A percentile compares a stretch with the other conserved stretches of the same genome.
These are phyloP conservation scores for Hydraecia micacea DNA, from an alignment of 2,888 invertebrate genomes.

Conservation along the genomic window DNA sequence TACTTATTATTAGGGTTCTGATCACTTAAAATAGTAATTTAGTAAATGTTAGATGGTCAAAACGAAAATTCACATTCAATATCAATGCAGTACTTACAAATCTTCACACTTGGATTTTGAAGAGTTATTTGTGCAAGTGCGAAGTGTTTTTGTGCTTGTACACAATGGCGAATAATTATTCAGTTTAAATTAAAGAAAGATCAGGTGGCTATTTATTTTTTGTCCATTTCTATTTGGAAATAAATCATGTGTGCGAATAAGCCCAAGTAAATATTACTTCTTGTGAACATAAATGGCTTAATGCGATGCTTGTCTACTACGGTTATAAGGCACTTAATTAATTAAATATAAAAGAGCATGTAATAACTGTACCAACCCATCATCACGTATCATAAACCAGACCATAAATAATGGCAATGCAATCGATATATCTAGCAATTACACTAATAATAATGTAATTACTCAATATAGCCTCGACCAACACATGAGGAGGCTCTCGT, in stretches of 20 bases:
- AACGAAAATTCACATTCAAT: background rate
- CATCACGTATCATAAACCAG: background rate
- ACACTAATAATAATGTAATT: constrained; percentile 19
- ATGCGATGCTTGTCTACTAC: background rate
- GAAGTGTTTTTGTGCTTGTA: background rate
- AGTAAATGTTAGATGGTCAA: constrained; percentile 3
- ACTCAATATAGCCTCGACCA: background rate
- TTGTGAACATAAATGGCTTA: background rate
- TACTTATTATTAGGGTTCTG: no score
- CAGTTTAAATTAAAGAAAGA: background rate
- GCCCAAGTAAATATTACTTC: background rate
- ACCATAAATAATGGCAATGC: background rate
- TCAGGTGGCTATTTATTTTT: background rate
- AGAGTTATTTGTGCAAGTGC: background rate
- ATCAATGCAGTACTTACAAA: background rate
- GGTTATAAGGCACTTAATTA: background rate
- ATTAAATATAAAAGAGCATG: no score
- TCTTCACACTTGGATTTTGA: no score
- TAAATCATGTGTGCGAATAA: background rate
- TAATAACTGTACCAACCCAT: background rate
- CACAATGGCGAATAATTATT: background rate
- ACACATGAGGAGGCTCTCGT: background rate
- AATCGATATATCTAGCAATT: constrained; percentile 30
- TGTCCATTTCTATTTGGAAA: background rate
- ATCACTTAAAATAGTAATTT: no score